phyloP scores from a whole-genome alignment of 2,113 vertebrate genomes.

The Cettia cetti region DNA sequence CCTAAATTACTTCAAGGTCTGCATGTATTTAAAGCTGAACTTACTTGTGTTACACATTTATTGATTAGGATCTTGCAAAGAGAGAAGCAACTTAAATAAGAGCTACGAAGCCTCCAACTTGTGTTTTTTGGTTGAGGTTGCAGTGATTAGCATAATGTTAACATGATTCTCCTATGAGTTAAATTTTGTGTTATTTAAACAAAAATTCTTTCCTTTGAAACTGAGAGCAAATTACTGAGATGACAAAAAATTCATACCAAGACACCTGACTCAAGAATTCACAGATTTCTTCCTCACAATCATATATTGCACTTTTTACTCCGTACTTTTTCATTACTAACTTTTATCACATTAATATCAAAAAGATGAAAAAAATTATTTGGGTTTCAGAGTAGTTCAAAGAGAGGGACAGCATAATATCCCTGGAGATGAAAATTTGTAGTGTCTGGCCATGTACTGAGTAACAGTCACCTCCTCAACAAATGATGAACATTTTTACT shows the following conservation, averaged over 20 bases:
- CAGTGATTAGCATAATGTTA: background rate
- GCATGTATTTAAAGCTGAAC: fast-evolving
- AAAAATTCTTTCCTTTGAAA: background rate
- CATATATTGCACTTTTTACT: background rate
- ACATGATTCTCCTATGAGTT: background rate
- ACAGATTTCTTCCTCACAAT: background rate
- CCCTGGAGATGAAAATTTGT: background rate
- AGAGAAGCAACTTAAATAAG: background rate
- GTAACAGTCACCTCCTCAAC: background rate
- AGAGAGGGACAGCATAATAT: background rate
- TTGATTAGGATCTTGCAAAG: background rate
- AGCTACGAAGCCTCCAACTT: background rate
- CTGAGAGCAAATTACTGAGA: background rate
- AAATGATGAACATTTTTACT: background rate
- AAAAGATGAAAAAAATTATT: background rate
- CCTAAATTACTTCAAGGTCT: background rate
- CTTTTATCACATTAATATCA: background rate
- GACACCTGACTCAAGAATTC: background rate
- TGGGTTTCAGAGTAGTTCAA: background rate
- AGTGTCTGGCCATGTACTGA: background rate
- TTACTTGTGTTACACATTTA: background rate
- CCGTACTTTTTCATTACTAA: background rate
- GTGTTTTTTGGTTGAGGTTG: background rate
- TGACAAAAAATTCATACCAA: background rate
- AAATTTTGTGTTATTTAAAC: background rate